phyloP scores from a whole-genome alignment of 2,888 invertebrate species.

The Norana najaformis region DNA sequence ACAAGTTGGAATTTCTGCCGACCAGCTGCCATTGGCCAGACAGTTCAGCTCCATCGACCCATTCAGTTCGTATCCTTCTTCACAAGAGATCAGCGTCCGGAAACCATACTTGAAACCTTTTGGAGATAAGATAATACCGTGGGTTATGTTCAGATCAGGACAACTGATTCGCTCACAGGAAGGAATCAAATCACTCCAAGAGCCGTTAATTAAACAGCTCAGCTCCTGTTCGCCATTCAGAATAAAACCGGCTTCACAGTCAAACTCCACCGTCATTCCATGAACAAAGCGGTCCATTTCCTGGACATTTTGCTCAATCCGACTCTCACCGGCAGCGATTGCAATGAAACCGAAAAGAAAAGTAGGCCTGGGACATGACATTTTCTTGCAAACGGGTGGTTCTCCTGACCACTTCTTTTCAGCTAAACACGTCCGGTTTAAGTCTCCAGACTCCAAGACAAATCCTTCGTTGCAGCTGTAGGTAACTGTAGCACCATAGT shows the following conservation, averaged over 20 bases:
- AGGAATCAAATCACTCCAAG: slow-evolving; percentile 55
- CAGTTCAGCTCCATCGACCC: slow-evolving; percentile 51
- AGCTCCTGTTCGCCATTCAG: slow-evolving; percentile 49
- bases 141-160: slow-evolving; percentile 28
- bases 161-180: slow-evolving; percentile 46
- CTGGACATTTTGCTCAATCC: slow-evolving; percentile 33
- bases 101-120: slow-evolving; percentile 33
- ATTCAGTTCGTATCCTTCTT: slow-evolving; percentile 53
- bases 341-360: slow-evolving; percentile 36
- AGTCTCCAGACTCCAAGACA: slow-evolving; percentile 22
- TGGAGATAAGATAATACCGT: slow-evolving; percentile 28
- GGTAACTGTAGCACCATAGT: slow-evolving; percentile 31
- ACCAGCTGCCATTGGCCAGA: slow-evolving; percentile 55
- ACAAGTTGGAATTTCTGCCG: slow-evolving; percentile 52
- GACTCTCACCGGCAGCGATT: slow-evolving; percentile 23
- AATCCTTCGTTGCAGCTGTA: slow-evolving; percentile 37
- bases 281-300: slow-evolving; percentile 32
- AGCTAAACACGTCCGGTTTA: slow-evolving; percentile 27
- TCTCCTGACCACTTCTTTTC: slow-evolving; percentile 50
- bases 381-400: slow-evolving; percentile 51
- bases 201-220: slow-evolving; percentile 51
- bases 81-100: slow-evolving; percentile 46
- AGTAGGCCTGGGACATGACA: slow-evolving; percentile 44
- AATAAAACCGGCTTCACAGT: slow-evolving; percentile 54
- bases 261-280: slow-evolving; percentile 42